Evolutionary conservation across 37 sponge, comb jelly and placozoan genomes (phyloP).

Genomic region (Halichondria panicea): DNA sequence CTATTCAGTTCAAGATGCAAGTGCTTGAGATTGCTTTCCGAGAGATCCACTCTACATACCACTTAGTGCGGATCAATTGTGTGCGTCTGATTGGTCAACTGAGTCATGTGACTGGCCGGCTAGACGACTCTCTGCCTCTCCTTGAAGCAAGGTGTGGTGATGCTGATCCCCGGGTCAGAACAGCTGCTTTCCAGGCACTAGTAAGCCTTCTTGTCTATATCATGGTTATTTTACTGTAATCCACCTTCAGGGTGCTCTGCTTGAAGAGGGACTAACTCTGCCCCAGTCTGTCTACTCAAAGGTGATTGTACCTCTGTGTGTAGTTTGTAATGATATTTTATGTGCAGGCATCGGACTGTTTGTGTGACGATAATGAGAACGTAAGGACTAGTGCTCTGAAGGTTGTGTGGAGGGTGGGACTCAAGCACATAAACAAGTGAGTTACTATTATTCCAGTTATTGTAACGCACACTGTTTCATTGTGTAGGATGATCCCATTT

Average conservation of each 20-base stretch:
- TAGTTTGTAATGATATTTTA: not conserved
- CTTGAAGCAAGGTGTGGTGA: conserved; percentile 44
- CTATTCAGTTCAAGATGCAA: not conserved
- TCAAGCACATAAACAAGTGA: conserved; percentile 25
- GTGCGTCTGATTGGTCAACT: conserved; percentile 70
- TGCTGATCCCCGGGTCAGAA: conserved; percentile 69
- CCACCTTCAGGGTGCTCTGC: too few relatives aligned
- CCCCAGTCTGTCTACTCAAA: conserved; percentile 40
- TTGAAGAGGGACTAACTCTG: not conserved
- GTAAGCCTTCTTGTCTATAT: conserved; percentile 23
- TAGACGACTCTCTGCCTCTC: conserved; percentile 16
- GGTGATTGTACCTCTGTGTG: not conserved
- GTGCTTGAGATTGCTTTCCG: not conserved
- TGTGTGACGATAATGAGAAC: conserved; percentile 49
- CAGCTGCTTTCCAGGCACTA: conserved; percentile 59
- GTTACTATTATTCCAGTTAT: not conserved
- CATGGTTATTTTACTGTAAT: too few relatives aligned
- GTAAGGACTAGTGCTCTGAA: conserved; percentile 56
- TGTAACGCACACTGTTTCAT: not conserved
- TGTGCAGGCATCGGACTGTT: conserved; percentile 33
- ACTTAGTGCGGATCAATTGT: conserved; percentile 62
- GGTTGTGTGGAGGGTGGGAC: conserved; percentile 48
- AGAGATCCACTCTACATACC: conserved; percentile 27
- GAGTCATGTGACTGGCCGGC: conserved; percentile 26
- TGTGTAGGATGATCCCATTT: conserved; percentile 39